phyloP scores from a whole-genome alignment of 37 sponge, comb jelly and placozoan genomes.

The Haliclona indistincta region DNA sequence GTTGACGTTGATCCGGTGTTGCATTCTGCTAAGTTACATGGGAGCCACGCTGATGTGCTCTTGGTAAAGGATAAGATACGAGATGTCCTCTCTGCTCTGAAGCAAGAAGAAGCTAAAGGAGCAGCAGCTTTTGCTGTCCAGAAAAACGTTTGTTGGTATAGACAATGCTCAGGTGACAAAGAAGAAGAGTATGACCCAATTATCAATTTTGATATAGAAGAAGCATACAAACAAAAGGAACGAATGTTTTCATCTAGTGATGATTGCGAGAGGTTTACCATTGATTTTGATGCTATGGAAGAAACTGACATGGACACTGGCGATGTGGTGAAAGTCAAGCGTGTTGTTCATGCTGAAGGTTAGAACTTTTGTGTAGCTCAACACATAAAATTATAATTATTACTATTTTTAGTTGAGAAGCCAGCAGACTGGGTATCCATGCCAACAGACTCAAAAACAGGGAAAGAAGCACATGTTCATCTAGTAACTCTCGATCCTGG shows the following conservation, averaged over 20 bases:
- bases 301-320: conserved; percentile 7
- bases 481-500: conserved; percentile 17
- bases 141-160: conserved; percentile 37
- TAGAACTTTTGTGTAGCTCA: neutral
- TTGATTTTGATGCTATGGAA: conserved; percentile 27
- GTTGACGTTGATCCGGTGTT: conserved; percentile 29
- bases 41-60: conserved; percentile 4
- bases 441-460: conserved; percentile 28
- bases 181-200: conserved; percentile 20
- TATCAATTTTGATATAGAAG: conserved; percentile 42
- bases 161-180: conserved; percentile 16
- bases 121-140: conserved; percentile 27
- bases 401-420: neutral
- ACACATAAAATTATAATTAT: neutral
- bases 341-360: conserved; percentile 35
- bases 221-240: conserved; percentile 15
- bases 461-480: conserved; percentile 19
- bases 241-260: neutral
- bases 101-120: neutral
- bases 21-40: conserved; percentile 17
- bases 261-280: neutral
- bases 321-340: conserved; percentile 5
- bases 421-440: conserved; percentile 45
- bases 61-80: conserved; percentile 18
- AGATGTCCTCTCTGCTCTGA: conserved; percentile 2